phyloP scores from a whole-genome alignment of 2,113 vertebrate genomes.

The Phalacrocorax aristotelis region DNA sequence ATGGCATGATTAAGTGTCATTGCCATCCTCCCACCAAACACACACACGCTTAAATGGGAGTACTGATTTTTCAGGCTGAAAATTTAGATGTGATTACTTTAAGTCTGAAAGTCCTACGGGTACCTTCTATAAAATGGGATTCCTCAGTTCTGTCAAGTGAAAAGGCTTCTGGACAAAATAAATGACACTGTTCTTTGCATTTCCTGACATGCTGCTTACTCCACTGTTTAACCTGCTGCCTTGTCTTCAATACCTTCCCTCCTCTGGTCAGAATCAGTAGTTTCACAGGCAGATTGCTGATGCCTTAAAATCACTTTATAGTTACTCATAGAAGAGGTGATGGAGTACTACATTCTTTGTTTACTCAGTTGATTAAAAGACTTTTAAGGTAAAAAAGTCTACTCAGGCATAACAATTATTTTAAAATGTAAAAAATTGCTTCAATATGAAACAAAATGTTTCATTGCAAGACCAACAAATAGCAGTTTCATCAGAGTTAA shows the following conservation, averaged over 20 bases:
- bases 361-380: background rate
- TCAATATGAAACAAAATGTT: background rate
- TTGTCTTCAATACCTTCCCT: background rate
- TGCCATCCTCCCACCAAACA: background rate
- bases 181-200: background rate
- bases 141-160: background rate
- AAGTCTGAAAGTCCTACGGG: background rate
- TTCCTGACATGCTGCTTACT: background rate
- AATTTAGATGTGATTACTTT: background rate
- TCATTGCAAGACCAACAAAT: background rate
- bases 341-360: background rate
- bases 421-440: background rate
- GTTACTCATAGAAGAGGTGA: background rate
- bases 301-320: background rate
- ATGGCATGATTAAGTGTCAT: background rate
- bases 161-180: background rate
- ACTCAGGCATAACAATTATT: background rate
- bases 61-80: background rate
- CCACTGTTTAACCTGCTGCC: background rate
- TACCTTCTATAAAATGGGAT: background rate
- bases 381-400: background rate
- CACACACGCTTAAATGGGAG: background rate
- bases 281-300: background rate
- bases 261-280: background rate
- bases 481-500: background rate